Conservation (phyloP, 2,113 vertebrate genomes). For the Myotis brandtii region DNA sequence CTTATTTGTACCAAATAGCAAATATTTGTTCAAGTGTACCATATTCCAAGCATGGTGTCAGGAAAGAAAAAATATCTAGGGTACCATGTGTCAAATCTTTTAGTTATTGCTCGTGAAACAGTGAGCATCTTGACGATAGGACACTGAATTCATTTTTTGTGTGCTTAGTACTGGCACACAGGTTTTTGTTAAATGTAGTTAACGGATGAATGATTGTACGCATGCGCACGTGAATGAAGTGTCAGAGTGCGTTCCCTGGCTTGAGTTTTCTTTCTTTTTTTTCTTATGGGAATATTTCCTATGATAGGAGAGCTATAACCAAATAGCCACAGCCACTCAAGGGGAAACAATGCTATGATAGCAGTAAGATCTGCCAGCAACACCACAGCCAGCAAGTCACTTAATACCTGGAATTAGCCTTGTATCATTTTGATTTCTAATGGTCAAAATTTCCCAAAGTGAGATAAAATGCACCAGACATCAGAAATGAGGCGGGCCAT, state of each 20-base stretch:
- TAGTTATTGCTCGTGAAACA: neutral
- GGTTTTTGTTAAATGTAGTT: neutral
- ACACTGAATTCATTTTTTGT: neutral
- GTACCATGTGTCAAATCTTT: neutral
- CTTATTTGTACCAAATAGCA: neutral
- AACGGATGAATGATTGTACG: neutral
- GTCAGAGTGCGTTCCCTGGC: neutral
- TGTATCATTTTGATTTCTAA: neutral
- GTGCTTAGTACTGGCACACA: neutral
- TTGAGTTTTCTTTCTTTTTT: neutral
- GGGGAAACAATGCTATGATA: neutral
- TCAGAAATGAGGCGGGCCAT: neutral
- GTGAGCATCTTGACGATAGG: neutral
- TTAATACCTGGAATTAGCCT: neutral
- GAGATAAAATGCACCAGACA: neutral
- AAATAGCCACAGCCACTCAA: neutral
- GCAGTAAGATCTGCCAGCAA: neutral
- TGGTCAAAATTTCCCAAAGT: slow-evolving; percentile 35
- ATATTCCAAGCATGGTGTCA: neutral
- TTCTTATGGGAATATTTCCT: neutral
- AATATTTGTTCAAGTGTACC: slow-evolving; percentile 26
- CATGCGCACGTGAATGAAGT: neutral
- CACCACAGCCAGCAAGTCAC: neutral
- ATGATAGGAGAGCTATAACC: neutral
- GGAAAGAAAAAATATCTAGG: neutral